Evolutionary conservation across 37 sponge, comb jelly and placozoan genomes (phyloP).

Genomic region (Cliona cf. orientalis): DNA sequence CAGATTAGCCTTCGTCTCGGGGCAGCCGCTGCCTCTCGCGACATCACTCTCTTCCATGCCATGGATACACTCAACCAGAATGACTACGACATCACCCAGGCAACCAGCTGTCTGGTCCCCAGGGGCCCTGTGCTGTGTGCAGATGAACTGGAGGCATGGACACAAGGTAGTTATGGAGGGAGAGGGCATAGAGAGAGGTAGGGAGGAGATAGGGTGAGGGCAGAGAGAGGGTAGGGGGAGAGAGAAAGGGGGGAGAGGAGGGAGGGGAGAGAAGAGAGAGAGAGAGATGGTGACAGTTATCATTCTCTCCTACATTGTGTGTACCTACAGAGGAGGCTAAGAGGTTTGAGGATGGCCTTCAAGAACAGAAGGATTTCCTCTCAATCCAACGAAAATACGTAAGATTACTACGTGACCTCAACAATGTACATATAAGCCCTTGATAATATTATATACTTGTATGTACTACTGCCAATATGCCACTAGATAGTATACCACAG

Average conservation of each 20-base stretch:
- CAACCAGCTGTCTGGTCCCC: constrained; percentile 84
- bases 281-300: neutral
- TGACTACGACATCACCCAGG: constrained; percentile 77
- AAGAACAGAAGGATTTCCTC: constrained; percentile 89
- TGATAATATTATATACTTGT: too few relatives aligned
- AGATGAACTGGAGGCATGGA: constrained; percentile 97
- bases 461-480: too few relatives aligned
- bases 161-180: constrained; percentile 55
- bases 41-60: constrained; percentile 95
- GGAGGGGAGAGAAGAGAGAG: neutral
- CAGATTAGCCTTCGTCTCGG: constrained; percentile 91
- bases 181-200: neutral
- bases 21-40: constrained; percentile 95
- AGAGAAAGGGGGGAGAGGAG: neutral
- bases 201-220: neutral
- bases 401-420: too few relatives aligned
- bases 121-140: constrained; percentile 91
- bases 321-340: constrained; percentile 85
- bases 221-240: neutral
- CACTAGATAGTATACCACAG: too few relatives aligned
- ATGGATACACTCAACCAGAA: constrained; percentile 89
- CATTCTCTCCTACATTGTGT: neutral
- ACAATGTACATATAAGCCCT: too few relatives aligned
- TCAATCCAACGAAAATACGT: constrained; percentile 89
- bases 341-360: constrained; percentile 90